phyloP scores from a whole-genome alignment of 2,888 invertebrate species.

The Ischnus inquisitorius region DNA sequence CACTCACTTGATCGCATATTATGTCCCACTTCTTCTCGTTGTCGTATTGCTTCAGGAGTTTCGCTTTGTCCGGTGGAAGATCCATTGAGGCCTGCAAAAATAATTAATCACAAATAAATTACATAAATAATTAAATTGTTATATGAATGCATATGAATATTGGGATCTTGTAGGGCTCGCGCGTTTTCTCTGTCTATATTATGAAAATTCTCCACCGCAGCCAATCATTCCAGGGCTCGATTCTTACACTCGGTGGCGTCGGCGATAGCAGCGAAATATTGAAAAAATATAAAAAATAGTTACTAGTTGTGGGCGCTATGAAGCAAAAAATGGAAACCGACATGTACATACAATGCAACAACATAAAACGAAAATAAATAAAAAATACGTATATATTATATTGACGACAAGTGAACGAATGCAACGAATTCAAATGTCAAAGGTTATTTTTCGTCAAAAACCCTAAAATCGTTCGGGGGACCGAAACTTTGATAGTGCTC shows the following conservation, averaged over 20 bases:
- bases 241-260: too few species aligned
- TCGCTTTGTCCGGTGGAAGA: constrained; percentile 99
- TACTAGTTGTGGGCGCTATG: neutral
- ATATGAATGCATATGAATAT: too few species aligned
- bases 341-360: too few species aligned
- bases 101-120: constrained; percentile 12
- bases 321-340: too few species aligned
- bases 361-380: too few species aligned
- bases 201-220: too few species aligned
- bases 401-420: neutral
- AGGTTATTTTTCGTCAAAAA: neutral
- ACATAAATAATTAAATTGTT: constrained; percentile 4
- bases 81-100: constrained; percentile 97
- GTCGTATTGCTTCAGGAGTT: constrained; percentile 97
- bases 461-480: neutral
- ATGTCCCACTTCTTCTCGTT: constrained; percentile 99
- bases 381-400: too few species aligned
- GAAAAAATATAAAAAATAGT: neutral
- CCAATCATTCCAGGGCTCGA: too few species aligned
- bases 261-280: too few species aligned
- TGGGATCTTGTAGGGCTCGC: too few species aligned
- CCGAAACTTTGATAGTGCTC: neutral
- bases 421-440: neutral
- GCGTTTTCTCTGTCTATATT: too few species aligned
- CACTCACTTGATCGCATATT: constrained; percentile 97